Percentiles rank a stretch among this genome's conserved stretches.
Conservation (phyloP, 2,113 vertebrate genomes). For the Labeo rohita region DNA sequence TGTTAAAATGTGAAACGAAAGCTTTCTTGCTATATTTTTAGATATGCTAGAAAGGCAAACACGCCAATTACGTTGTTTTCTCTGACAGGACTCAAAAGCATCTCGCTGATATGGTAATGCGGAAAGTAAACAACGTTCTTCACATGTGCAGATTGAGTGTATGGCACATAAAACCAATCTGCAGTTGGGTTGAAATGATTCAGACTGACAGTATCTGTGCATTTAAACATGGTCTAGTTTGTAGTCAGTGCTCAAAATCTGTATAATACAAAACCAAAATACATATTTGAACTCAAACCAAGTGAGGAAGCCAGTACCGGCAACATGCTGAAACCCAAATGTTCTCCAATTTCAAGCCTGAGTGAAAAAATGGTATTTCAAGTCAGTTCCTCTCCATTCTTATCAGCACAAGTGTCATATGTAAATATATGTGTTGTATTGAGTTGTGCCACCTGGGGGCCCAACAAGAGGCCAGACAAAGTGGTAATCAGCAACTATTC, state of each 20-base stretch:
- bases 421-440: background rate
- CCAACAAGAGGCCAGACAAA: background rate
- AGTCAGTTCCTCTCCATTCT: background rate
- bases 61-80: background rate
- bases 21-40: background rate
- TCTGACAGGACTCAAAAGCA: background rate
- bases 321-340: background rate
- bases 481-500: conserved; percentile 26
- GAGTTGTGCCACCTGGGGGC: conserved; percentile 23
- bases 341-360: background rate
- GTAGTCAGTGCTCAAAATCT: background rate
- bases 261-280: background rate
- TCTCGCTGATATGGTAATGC: background rate
- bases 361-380: background rate
- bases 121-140: background rate
- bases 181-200: background rate
- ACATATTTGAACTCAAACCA: background rate
- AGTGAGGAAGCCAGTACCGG: background rate
- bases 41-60: background rate
- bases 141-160: background rate
- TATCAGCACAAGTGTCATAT: conserved; percentile 1
- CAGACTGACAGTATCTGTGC: background rate
- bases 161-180: background rate
- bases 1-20: background rate
- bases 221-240: conserved; percentile 1